Conservation (phyloP, 2,113 vertebrate species). For the Atlantisia rogersi region DNA sequence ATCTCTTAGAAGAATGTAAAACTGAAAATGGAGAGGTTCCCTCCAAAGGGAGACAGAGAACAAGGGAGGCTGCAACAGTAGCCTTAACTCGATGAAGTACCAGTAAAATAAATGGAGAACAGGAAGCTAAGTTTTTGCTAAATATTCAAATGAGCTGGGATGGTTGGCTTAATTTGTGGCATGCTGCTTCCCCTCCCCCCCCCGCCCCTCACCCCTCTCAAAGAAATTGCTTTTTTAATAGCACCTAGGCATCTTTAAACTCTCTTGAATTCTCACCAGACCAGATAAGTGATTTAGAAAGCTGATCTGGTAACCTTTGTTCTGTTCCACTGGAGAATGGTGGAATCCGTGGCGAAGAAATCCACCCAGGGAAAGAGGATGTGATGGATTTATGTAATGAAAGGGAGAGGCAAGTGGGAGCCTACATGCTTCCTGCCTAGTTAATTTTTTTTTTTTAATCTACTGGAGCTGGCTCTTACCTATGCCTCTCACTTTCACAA, state of each 20-base stretch:
- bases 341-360: constrained; percentile 30
- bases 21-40: neutral
- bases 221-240: neutral
- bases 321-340: neutral
- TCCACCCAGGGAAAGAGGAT: neutral
- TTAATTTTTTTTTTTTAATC: neutral
- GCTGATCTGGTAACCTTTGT: constrained; percentile 10
- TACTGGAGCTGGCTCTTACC: neutral
- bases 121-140: neutral
- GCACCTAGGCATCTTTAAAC: neutral
- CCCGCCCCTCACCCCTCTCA: too few relatives aligned
- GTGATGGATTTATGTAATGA: neutral
- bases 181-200: neutral
- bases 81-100: neutral
- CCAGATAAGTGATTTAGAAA: neutral
- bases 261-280: neutral
- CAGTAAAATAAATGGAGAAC: neutral
- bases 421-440: neutral
- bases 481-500: neutral
- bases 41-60: neutral
- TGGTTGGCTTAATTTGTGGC: neutral
- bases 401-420: accelerated
- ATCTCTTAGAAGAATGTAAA: neutral
- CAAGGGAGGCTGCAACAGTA: neutral
- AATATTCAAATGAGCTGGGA: neutral